Percentiles rank a stretch among this genome's conserved stretches.
phyloP scores from a whole-genome alignment of 2,113 vertebrate species.

The Octodon degus region DNA sequence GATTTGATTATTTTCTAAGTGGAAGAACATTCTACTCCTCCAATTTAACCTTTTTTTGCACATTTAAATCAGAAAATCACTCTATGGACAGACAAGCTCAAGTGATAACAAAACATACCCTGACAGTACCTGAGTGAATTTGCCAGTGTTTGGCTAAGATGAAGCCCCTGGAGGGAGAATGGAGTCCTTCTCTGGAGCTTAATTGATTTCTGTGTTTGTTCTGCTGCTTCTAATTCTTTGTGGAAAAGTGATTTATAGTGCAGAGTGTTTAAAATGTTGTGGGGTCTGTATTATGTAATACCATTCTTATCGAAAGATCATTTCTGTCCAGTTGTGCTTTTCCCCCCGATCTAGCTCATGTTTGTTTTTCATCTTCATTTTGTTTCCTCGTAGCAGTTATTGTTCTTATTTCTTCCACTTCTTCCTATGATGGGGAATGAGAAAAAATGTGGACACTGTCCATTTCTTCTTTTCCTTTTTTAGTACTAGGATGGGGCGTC shows the following conservation, averaged over 20 bases:
- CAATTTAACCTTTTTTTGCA: conserved; percentile 70
- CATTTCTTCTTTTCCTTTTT: neutral
- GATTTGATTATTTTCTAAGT: conserved; percentile 81
- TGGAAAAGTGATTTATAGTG: conserved; percentile 10
- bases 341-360: neutral
- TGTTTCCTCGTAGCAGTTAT: conserved; percentile 54
- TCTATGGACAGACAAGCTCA: conserved; percentile 42
- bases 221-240: conserved; percentile 58
- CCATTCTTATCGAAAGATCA: conserved; percentile 18
- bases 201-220: conserved; percentile 33
- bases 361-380: conserved; percentile 61
- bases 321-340: conserved; percentile 22
- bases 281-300: conserved; percentile 6
- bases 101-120: neutral
- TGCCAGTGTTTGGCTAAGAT: neutral
- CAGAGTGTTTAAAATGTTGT: neutral
- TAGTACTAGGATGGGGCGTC: neutral
- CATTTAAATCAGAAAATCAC: conserved; percentile 68
- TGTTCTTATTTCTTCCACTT: conserved; percentile 16
- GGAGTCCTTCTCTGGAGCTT: conserved; percentile 34
- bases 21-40: conserved; percentile 62
- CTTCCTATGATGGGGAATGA: neutral
- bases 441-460: neutral
- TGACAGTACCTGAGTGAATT: conserved; percentile 12
- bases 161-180: neutral